Evolutionary conservation across 2,888 invertebrate genomes (phyloP).

Genomic region (Physocephala rufipes): DNA sequence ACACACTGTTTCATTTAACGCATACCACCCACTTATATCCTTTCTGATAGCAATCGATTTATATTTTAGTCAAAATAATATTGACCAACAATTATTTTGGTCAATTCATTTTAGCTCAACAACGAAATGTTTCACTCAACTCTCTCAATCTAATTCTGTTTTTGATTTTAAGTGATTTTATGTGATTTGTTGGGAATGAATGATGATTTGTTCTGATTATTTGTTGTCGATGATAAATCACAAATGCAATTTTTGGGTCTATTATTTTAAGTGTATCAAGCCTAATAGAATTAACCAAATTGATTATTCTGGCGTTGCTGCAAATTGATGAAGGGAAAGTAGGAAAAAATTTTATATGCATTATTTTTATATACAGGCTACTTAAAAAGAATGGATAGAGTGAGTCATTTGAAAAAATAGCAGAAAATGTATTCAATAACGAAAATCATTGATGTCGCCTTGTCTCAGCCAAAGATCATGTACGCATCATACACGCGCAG

Average conservation of each 20-base stretch:
- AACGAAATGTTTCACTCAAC: constrained; percentile 13
- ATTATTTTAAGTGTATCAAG: constrained; percentile 58
- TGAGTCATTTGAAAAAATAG: background rate
- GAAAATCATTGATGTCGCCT: too few species aligned
- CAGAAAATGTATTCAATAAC: background rate
- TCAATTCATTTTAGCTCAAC: constrained; percentile 10
- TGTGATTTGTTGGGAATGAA: constrained; percentile 42
- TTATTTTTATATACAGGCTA: too few species aligned
- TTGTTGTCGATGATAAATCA: constrained; percentile 62
- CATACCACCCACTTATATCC: background rate
- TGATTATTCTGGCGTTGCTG: constrained; percentile 11
- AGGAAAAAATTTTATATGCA: background rate
- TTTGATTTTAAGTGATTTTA: constrained; percentile 35
- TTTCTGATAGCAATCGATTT: constrained; percentile 2
- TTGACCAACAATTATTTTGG: constrained; percentile 33
- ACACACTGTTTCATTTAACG: background rate
- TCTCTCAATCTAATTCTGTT: constrained; percentile 19
- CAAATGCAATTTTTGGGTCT: constrained; percentile 44
- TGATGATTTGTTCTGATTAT: constrained; percentile 55
- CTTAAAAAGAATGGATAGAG: background rate
- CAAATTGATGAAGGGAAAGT: background rate
- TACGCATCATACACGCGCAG: too few species aligned
- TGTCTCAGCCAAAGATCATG: too few species aligned
- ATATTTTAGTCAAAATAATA: constrained; percentile 35
- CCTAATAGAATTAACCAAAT: constrained; percentile 57